phyloP scores from a whole-genome alignment of 2,797 vertebrate genomes.

The Psittacula echo region DNA sequence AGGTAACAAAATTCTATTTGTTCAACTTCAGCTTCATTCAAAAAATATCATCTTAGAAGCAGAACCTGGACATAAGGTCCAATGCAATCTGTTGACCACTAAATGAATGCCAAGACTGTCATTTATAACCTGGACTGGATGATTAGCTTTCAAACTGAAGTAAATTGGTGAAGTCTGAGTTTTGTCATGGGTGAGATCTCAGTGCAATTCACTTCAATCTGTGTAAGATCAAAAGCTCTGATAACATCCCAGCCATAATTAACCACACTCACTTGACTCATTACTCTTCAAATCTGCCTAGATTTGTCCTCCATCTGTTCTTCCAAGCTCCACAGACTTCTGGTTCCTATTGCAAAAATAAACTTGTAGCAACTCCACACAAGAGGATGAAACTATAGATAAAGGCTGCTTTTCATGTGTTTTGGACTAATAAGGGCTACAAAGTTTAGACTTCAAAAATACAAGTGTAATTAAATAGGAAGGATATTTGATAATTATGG shows the following conservation, averaged over 20 bases:
- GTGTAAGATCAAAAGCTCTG: background rate
- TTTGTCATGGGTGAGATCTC: background rate
- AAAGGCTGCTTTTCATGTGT: background rate
- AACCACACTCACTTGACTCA: background rate
- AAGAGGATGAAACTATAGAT: background rate
- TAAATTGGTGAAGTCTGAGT: background rate
- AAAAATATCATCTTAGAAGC: background rate
- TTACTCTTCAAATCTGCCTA: background rate
- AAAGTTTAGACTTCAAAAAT: background rate
- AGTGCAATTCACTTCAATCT: background rate
- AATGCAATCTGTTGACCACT: background rate
- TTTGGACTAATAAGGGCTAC: background rate
- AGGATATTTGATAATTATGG: background rate
- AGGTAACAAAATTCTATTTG: background rate
- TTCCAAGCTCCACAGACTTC: background rate
- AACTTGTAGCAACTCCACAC: background rate
- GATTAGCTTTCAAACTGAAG: background rate
- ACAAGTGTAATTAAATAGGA: background rate
- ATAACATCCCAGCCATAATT: background rate
- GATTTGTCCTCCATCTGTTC: background rate
- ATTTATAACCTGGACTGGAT: background rate
- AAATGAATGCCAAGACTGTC: background rate
- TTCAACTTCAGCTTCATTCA: background rate
- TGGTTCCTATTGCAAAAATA: background rate
- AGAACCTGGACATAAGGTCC: background rate